Base-by-base conservation (phyloP, 2,113 vertebrate species). In the Ailuropoda melanoleuca region DNA sequence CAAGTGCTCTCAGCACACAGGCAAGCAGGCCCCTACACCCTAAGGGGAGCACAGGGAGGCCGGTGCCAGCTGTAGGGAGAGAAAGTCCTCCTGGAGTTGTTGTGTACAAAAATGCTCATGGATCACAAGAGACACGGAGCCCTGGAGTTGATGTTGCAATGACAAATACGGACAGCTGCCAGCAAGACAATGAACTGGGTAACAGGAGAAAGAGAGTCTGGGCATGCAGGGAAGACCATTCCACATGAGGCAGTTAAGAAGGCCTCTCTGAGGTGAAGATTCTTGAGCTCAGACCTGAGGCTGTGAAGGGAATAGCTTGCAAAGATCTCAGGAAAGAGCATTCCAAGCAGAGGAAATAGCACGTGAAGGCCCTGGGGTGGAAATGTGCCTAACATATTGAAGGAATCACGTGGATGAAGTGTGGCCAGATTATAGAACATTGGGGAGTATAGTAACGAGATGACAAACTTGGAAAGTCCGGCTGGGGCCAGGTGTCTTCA, bases 111-210 rank as follows among this genome's bases (percentile, higher is more conserved):
- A 55, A 17, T 26, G 19, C 60, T 14, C 56, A 9, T 0, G 3
- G 9, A 23, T 29, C 4, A 9, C 26, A 75, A 66, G 66, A 34
- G 31, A 64, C 1, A 15, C 2, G 78, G 26, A 85, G 29, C 6
- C 43, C 60, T 34, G 26, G 48, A 4, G 3, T 3, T 7, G n/a
- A 64, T 37, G 39, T 23, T 62, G 7, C 4, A 21, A 50, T 2
- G 53, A 6, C 2, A 1, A 14, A 64, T 19, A 23, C 29, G 23
- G 29, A 56, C 0, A 43, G 87, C 9, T 6, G 2, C 43, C 19
- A 6, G 17, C 37, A 50, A 90, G 26, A 43, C 6, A 34, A 18
- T 23, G 11, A 64, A 5, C 10, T 26, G 23, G 17, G 31, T 8
- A 21, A 53, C 12, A 2, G 19, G 56, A 24, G 11, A n/a, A 8